Base-by-base conservation (phyloP, 2,888 invertebrate species). In the Orchestes rusci region DNA sequence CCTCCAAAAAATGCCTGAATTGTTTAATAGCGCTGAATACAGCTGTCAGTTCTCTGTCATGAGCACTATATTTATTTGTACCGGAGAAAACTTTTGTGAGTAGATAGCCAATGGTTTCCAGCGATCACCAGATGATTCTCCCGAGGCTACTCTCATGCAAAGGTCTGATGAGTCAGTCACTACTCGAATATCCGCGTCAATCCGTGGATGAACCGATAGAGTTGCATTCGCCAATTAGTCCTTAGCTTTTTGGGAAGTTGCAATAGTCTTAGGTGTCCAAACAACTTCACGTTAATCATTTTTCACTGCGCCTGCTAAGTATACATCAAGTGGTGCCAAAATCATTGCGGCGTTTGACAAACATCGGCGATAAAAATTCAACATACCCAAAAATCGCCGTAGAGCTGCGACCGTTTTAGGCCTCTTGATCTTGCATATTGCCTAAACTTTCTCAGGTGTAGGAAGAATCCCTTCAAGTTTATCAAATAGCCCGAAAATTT, bases 1-100 rank as follows among this genome's bases (percentile, higher is more conserved):
- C 65, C 55, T 70, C 69, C 0, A 69, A 30, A 56, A 65, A 58
- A 19, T 63, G 56, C 5, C 59, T 51, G 50, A 67, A 67, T 8
- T 29, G 20, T 13, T 37, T 23, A 7, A 23, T 23, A 5, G 23
- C 23, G 23, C 10, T 5, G 10, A 23, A 23, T 7, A 23, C 23
- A 5, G 38, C 38, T n/a, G 38, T 37, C 4, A 39, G 39, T 16
- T 39, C 39, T 4, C 39, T 5, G 16, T 39, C 39, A 16, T 39
- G 31, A 5, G 39, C 32, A 31, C 39, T 39, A 13, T 39, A 39
- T 15, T 39, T 31, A 35, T 7, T 23, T 37, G 37, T 13, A 10
- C 23, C 5, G 23, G 10, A 23, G 23, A 23, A 23, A 23, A 23
- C 10, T 23, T 23, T 23, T 23, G 23, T 10, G 23, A 23, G 10